Evolutionary conservation across 2,888 invertebrate genomes (phyloP).

Genomic region (Mimachlamys varia): DNA sequence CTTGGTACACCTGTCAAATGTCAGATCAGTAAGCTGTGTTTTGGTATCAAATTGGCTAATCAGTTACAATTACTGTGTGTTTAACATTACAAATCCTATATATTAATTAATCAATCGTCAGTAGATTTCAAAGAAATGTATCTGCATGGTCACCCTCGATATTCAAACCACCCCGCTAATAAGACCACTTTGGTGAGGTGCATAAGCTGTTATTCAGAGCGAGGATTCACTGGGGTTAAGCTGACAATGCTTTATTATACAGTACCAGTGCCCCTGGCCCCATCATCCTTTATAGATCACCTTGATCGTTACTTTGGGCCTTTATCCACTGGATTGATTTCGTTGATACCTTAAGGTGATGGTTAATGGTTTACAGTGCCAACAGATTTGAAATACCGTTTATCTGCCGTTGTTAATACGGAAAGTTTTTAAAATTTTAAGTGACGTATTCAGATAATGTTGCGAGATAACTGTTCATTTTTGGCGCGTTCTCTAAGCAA

Average conservation of each 20-base stretch:
- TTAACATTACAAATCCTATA: too few relatives aligned
- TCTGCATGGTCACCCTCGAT: too few relatives aligned
- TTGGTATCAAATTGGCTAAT: too few relatives aligned
- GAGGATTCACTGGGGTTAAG: too few relatives aligned
- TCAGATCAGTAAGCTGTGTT: too few relatives aligned
- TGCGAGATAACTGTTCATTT: not conserved
- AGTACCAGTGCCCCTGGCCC: not conserved
- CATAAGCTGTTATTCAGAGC: too few relatives aligned
- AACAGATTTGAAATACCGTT: not conserved
- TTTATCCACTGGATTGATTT: not conserved
- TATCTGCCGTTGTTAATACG: conserved; percentile 25
- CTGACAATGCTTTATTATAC: not conserved
- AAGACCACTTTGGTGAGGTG: too few relatives aligned
- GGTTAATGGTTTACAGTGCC: not conserved
- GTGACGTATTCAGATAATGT: conserved; percentile 29
- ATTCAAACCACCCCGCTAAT: too few relatives aligned
- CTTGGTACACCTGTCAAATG: too few relatives aligned
- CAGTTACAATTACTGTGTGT: too few relatives aligned
- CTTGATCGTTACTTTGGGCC: not conserved
- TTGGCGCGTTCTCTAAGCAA: not conserved
- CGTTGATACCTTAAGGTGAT: not conserved
- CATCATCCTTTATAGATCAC: not conserved
- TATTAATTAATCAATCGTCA: too few relatives aligned
- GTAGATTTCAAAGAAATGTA: too few relatives aligned
- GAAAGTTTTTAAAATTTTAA: conserved; percentile 26